A percentile compares a stretch with the other conserved stretches of the same genome.
phyloP scores from a whole-genome alignment of 2,113 vertebrate species.

The Raja brachyura region DNA sequence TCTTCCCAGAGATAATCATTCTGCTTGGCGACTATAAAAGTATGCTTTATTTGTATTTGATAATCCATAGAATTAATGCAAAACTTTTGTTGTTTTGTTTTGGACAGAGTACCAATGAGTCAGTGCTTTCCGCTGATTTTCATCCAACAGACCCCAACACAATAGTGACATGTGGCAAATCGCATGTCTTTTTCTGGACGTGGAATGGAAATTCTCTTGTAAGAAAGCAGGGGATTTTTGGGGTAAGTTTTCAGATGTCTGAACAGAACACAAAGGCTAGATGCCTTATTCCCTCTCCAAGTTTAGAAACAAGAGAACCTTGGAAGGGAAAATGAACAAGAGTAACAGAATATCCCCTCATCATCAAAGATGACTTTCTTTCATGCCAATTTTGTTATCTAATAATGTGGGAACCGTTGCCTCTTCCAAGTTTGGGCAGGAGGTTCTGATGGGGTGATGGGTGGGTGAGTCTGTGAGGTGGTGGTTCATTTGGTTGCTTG shows the following conservation, averaged over 20 bases:
- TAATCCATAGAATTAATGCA: background rate
- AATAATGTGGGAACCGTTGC: too few species aligned
- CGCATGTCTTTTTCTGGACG: conserved; percentile 98
- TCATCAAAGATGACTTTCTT: too few species aligned
- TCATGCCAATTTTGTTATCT: too few species aligned
- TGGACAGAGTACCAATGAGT: conserved; percentile 77
- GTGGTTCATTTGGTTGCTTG: too few species aligned
- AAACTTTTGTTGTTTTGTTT: conserved; percentile 45
- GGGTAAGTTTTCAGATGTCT: conserved; percentile 61
- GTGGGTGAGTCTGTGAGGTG: too few species aligned
- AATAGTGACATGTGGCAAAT: conserved; percentile 95
- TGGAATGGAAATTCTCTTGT: conserved; percentile 84
- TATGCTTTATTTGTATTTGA: conserved; percentile 11
- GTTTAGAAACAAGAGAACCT: background rate
- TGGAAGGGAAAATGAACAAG: background rate
- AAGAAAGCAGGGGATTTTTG: conserved; percentile 94
- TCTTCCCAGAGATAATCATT: background rate
- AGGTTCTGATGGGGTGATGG: too few species aligned
- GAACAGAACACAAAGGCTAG: background rate
- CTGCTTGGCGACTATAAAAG: background rate
- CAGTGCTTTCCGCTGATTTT: conserved; percentile 88
- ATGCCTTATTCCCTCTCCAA: background rate
- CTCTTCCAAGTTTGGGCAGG: background rate
- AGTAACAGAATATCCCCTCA: too few species aligned
- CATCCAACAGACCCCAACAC: conserved; percentile 87